Evolutionary conservation across 2,797 vertebrate species (phyloP), one percentile per base, ranked within the genome.

Genomic region (Leptatherina wallacei): DNA sequence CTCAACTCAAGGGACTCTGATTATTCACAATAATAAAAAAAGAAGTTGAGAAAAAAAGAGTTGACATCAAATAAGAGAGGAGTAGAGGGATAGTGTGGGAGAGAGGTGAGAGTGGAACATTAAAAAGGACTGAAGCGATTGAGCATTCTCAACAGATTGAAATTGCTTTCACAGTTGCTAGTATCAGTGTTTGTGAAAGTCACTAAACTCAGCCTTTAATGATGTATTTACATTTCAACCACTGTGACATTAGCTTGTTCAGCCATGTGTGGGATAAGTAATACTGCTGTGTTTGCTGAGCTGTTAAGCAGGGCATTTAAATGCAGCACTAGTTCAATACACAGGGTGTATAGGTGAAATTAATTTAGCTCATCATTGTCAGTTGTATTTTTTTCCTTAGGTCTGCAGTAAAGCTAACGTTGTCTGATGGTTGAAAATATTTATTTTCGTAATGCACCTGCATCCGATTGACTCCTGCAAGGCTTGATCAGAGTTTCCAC

Each of bases 151-250:
- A 42, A 61, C n/a, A 54, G 83, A 81, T 33, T 51, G 75, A 83
- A 89, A 89, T 82, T 88, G 81, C 82, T 82, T 86, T 85, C 66
- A 68, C 68, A 68, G 82, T 77, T 30, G 61, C 80, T 60, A 54
- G 63, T 87, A 73, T 83, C 73, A 3, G 72, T 85, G 81, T 90
- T 87, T 89, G 84, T 83, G 85, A 82, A 91, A 90, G 83, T 91
- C 77, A 65, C 82, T 68, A 83, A 89, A 88, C 81, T 84, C 71
- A 64, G 73, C 69, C 73, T 85, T 85, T 88, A 90, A 89, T 83
- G 83, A 84, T 81, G 74, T 84, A 89, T 92, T 92, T 91, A 86
- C 83, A 87, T 89, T 89, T 89, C 85, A 87, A 75, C 86, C 84
- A 74, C 80, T 83, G 84, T 81, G 84, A 83, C 80, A 83, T 90